Evolutionary conservation across 2,113 vertebrate species (phyloP), one percentile per base, ranked within the genome.

Genomic region (Craseonycteris thonglongyai): DNA sequence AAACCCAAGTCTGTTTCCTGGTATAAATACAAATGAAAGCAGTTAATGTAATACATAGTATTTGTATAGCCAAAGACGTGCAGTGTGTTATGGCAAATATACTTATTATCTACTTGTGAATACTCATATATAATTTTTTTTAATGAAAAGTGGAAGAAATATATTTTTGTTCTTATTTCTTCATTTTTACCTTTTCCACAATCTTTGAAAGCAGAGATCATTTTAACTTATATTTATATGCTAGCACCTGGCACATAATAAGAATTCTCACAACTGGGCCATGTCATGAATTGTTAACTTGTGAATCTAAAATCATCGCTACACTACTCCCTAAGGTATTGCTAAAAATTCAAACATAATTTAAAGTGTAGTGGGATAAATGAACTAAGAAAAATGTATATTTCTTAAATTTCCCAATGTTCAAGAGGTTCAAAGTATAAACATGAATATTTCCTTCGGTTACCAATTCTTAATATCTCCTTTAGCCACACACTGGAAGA

Each of bases 221-320:
- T 86, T 97, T 96, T 82, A 91, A 83, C 21, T 90, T 89, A 45
- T 89, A 59, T 72, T 96, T 92, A 38, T 76, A 90, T 63, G 74
- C 49, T 58, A 69, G 38, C 58, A 71, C n/a, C 22, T 74, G 66
- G 35, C 45, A 92, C 15, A 33, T 3, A 87, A 80, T 76, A 54
- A 79, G 47, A 21, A 59, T 82, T 96, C 49, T 82, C 47, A 45
- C 40, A 91, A 80, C 40, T 83, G 45, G 54, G 11, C 47, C 38
- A 40, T 47, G 22, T 81, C 42, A 21, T 89, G 56, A 66, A 82
- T 61, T 93, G 58, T 87, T 42, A 85, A 71, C 35, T 51, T 51
- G 3, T n/a, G 21, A 90, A 63, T 49, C 61, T 22, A 69, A 47
- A 86, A 89, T 65, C 24, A 21, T 30, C 42, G 22, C 6, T 61